Evolutionary conservation across 2,113 vertebrate genomes (phyloP).

Genomic region (Grus americana): DNA sequence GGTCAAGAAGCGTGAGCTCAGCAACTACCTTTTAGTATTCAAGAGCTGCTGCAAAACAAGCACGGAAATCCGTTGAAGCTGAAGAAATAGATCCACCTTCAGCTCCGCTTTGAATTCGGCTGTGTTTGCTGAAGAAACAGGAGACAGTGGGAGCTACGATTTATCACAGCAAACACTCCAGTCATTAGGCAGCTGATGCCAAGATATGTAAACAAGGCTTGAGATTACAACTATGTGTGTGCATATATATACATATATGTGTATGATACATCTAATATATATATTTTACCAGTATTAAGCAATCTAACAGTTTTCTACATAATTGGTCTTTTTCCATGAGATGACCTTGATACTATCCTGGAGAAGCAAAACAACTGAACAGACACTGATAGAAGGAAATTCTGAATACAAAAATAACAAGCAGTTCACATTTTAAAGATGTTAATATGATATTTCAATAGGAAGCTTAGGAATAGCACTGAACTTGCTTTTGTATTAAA

Average conservation of each 20-base stretch:
- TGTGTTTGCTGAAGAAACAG: conserved; percentile 8
- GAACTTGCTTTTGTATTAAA: not conserved
- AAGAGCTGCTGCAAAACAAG: conserved; percentile 45
- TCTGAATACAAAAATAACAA: not conserved
- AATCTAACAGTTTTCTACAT: not conserved
- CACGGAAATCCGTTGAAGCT: not conserved
- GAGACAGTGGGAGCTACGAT: not conserved
- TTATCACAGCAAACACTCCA: not conserved
- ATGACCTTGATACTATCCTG: not conserved
- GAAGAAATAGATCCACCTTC: conserved; percentile 47
- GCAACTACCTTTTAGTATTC: conserved; percentile 42
- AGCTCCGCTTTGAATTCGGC: not conserved
- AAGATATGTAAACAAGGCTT: not conserved
- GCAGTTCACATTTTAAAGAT: not conserved
- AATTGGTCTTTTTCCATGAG: not conserved
- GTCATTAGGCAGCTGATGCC: not conserved
- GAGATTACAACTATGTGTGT: not conserved
- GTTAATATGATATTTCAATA: not conserved
- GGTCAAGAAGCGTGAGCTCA: conserved; percentile 52
- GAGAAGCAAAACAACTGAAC: not conserved
- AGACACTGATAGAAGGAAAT: not conserved
- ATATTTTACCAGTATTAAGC: not conserved
- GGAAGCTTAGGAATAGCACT: not conserved
- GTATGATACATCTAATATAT: no score
- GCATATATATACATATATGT: not conserved